Base-by-base conservation (phyloP, 2,888 invertebrate species). In the Aplocera efformata region DNA sequence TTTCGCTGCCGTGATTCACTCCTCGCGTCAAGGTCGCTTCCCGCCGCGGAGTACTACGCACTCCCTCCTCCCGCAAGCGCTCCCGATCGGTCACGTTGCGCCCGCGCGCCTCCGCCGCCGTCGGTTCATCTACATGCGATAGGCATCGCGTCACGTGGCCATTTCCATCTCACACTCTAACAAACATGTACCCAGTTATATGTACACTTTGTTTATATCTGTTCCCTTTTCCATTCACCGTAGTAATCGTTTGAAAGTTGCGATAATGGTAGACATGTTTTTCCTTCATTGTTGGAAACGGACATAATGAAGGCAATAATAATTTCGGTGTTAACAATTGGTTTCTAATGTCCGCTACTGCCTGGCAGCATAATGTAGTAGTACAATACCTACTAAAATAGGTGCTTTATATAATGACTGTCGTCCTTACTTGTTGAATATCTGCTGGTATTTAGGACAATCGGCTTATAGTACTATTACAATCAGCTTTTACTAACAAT, bases 1-100 rank as follows among this genome's bases (percentile, higher is more conserved):
- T 88, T 86, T 86, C 88, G 81, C 85, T 78, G 78, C 69, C 56
- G 82, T 85, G 84, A 85, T 82, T 85, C 85, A 76, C 60, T 72
- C 67, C 62, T 60, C 71, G 66, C 72, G 70, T 72, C 84, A 85
- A 85, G 86, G 85, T 83, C 84, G 79, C 74, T 76, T 78, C 83
- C 81, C 72, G 77, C 77, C 30, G 25, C 22, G 36, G 36, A 32
- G 45, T 45, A 45, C 45, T 45, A 36, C 40, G 68, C 53, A 52
- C 48, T 58, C 50, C 51, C 53, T 48, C 48, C 57, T 51, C 56
- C 57, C 52, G 34, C 39, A 23, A 29, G 9, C 28, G 20, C 33
- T 28, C 58, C 48, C 47, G 54, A 50, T 46, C 48, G 54, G 48
- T 48, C 53, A 52, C 50, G 50, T 39, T 42, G 38, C 44, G 49